Evolutionary conservation across 2,113 vertebrate species (phyloP).

Genomic region (Osmerus mordax): DNA sequence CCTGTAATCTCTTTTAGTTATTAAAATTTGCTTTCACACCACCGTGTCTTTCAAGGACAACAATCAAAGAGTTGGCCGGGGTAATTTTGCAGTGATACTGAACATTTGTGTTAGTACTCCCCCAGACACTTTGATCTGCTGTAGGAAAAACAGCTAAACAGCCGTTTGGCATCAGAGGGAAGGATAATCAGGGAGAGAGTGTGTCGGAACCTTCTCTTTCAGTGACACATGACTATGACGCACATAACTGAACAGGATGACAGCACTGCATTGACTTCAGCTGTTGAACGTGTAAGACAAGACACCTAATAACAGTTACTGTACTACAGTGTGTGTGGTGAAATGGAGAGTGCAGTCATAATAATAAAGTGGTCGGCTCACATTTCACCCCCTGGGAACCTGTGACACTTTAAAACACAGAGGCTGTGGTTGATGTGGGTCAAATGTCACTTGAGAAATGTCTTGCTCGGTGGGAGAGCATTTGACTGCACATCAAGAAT

Average conservation of each 20-base stretch:
- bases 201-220: not conserved
- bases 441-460: too few relatives aligned
- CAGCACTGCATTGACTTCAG: conserved; percentile 37
- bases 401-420: too few relatives aligned
- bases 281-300: conserved; percentile 19
- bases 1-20: not conserved
- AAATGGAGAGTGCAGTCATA: not conserved
- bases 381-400: not conserved
- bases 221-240: conserved; percentile 4
- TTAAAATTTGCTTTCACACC: not conserved
- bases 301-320: conserved; percentile 37
- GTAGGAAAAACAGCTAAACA: conserved; percentile 31
- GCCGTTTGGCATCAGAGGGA: conserved; percentile 26
- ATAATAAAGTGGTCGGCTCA: conserved; percentile 1
- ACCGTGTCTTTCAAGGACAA: conserved; percentile 7
- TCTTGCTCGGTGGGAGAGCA: too few relatives aligned
- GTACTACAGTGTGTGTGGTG: conserved; percentile 15
- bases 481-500: too few relatives aligned
- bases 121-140: conserved; percentile 28
- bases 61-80: conserved; percentile 36
- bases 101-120: conserved; percentile 37
- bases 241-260: not conserved
- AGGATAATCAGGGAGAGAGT: conserved; percentile 32
- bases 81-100: conserved; percentile 15
- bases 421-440: too few relatives aligned